Conservation (phyloP, 2,797 vertebrate species). For the Sphenopsis melanotis region DNA sequence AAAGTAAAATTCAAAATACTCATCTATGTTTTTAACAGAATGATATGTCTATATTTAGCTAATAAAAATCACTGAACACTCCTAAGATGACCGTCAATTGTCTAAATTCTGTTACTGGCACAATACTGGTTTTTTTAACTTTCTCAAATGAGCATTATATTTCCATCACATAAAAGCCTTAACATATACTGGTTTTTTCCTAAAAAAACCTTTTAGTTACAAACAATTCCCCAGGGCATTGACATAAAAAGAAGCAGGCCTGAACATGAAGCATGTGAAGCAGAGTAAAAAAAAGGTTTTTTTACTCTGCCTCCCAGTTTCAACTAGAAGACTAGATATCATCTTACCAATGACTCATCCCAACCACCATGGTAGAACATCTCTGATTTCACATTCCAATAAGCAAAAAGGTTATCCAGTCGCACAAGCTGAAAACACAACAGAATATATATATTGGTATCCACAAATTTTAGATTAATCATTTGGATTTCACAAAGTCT, state of each 20-base stretch:
- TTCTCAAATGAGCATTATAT: background rate
- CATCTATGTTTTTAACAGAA: background rate
- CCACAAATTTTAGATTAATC: background rate
- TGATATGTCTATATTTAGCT: background rate
- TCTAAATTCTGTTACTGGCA: background rate
- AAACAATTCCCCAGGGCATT: background rate
- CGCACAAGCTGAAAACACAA: conserved; percentile 84
- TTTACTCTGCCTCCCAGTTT: background rate
- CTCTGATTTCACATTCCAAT: conserved; percentile 93
- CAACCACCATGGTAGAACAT: conserved; percentile 86
- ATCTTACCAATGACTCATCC: conserved; percentile 87
- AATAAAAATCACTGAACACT: background rate
- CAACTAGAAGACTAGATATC: background rate
- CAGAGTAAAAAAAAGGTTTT: no score
- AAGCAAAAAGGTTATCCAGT: conserved; percentile 93
- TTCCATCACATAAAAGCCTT: background rate
- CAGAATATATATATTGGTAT: background rate
- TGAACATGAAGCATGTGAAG: background rate
- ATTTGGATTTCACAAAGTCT: background rate
- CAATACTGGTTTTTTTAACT: background rate
- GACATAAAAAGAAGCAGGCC: background rate
- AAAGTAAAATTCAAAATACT: background rate
- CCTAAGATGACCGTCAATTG: background rate
- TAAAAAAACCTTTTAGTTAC: background rate
- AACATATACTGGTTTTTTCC: background rate